These are phyloP conservation scores for Rallus limicola DNA, from an alignment of 2,113 vertebrate genomes.

Conservation along the genomic window DNA sequence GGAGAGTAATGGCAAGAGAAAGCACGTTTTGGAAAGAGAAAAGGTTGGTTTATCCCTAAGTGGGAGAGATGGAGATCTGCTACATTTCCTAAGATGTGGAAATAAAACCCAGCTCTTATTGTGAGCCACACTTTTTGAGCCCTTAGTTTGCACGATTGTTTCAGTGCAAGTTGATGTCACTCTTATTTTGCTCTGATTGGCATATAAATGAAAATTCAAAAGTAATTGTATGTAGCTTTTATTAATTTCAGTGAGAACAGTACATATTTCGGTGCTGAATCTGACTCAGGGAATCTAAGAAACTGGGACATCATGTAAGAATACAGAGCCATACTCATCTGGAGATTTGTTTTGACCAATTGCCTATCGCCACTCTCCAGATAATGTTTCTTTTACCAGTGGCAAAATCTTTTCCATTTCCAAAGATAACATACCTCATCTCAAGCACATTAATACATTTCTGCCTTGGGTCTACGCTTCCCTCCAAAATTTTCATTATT, in stretches of 20 bases:
- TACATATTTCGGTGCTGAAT: neutral
- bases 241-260: neutral
- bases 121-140: neutral
- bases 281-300: neutral
- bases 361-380: neutral
- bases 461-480: neutral
- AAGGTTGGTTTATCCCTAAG: neutral
- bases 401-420: neutral
- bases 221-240: neutral
- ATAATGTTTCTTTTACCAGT: neutral
- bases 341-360: neutral
- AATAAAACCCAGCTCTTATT: accelerated
- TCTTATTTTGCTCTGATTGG: neutral
- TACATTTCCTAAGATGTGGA: neutral
- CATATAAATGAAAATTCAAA: neutral
- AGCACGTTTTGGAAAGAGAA: neutral
- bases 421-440: neutral
- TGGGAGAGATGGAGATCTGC: neutral
- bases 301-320: neutral
- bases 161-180: neutral
- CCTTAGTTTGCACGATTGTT: neutral
- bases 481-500: neutral
- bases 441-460: neutral
- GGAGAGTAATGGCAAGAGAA: neutral
- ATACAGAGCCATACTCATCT: neutral